Conservation (phyloP, 1,140 invertebrate genomes). For the Nomia melanderi region DNA sequence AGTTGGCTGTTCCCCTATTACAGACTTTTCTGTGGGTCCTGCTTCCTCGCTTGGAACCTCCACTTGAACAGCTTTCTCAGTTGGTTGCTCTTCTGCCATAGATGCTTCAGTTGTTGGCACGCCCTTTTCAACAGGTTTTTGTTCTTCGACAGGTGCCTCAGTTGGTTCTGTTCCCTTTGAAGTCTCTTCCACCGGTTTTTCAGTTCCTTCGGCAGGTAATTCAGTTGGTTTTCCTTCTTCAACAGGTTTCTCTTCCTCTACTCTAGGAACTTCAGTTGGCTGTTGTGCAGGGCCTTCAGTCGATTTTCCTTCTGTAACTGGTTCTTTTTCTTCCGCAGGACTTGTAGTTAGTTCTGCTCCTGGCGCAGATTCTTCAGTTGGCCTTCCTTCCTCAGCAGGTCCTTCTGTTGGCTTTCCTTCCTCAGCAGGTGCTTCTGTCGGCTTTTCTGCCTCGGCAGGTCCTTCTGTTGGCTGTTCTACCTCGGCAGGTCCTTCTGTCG, state of each 20-base stretch:
- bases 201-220: conserved; percentile 23
- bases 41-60: conserved; percentile 6
- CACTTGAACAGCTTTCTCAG: conserved; percentile 13
- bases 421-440: conserved; percentile 48
- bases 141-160: conserved; percentile 34
- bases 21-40: conserved; percentile 34
- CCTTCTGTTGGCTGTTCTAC: conserved; percentile 37
- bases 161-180: conserved; percentile 37
- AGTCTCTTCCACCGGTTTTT: conserved; percentile 42
- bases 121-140: conserved; percentile 17
- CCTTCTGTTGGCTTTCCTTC: conserved; percentile 35
- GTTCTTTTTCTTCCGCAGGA: conserved; percentile 46
- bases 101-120: conserved; percentile 34
- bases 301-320: conserved; percentile 5
- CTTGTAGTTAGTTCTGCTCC: conserved; percentile 31
- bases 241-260: conserved; percentile 9
- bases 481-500: conserved; percentile 44
- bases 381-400: conserved; percentile 41
- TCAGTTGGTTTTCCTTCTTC: conserved; percentile 46
- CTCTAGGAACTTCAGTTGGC: conserved; percentile 18
- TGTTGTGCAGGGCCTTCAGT: conserved; percentile 39
- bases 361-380: conserved; percentile 47
- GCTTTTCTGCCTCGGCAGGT: conserved; percentile 24
- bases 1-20: conserved; percentile 24
- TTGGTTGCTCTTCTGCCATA: conserved; percentile 23